Evolutionary conservation across 2,888 invertebrate species (phyloP), one percentile per base, ranked within the genome.

Genomic region (Deroplatys truncata): DNA sequence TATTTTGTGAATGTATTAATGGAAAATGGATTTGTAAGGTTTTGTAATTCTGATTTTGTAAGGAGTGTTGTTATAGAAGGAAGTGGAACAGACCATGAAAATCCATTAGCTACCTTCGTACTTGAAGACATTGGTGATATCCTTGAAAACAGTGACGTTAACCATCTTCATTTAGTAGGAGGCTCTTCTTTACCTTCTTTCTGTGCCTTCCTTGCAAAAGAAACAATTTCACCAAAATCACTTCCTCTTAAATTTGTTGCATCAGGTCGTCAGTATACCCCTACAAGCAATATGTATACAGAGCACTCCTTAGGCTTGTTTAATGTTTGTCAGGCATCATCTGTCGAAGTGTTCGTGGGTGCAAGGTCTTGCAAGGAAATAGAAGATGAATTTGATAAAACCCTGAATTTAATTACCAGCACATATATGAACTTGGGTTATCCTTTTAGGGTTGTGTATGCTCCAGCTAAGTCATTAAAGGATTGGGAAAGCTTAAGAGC

Each of bases 31-130:
- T 97, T 95, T 92, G 92, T 94, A 0, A 96, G 96, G 92, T 96
- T 97, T 92, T 95, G 96, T 0, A 97, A 97, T 93, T 95, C 97
- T 0, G 97, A 98, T 93, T 97, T 98, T 93, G 95, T 95, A 9
- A 95, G 96, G 89, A 97, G 96, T 92, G 93, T 97, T 2, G 94
- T 98, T 7, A 94, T 97, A 10, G 97, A 98, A 94, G 97, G 97
- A 86, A 95, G 96, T 92, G 96, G 96, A 3, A 92, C 93, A 72
- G 94, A 96, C 92, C 95, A 95, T 84, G 94, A 94, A 4, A 94
- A 96, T 91, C 93, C 95, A 0, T 92, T 93, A 82, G 92, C 93
- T n/a, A 94, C 95, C 16, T 96, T 96, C 91, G 95, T 96, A 88
- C 92, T 97, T 82, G 94, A 95, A 91, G 94, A 95, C 90, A 94